Base-by-base conservation (phyloP, 2,888 invertebrate species). In the Ernsta delagoae region DNA sequence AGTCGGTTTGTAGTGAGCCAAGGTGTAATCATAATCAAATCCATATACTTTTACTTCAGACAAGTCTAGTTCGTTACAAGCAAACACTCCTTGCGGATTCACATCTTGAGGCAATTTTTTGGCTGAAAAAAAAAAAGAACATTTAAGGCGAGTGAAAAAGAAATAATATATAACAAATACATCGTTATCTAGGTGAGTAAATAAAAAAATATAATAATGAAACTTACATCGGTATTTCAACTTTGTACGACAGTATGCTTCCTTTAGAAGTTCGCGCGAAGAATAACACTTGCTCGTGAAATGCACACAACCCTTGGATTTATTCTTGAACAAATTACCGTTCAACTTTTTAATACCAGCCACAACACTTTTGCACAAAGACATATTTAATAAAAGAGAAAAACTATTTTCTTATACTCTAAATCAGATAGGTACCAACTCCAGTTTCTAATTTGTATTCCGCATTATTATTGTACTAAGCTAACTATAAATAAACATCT, bases 1-100 rank as follows among this genome's bases (percentile, higher is more conserved):
- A 24, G 96, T 95, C 8, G 97, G 97, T 81, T 98, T 98, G 86
- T 99, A 99, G 79, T 98, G 97, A 0, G 99, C 99, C 79, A 99
- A 88, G 0, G 99, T 99, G 88, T 99, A 99, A 88, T 99, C 99
- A 93, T 99, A 99, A 90, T 99, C 99, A 93, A 99, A 99, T 54
- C 99, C 98, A 94, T 98, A 99, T 0, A 99, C 98, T 80, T 97
- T 96, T 53, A 99, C 97, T 88, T 98, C 97, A 73, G 96, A 95
- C 65, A 99, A 92, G 86, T 98, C 97, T 70, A 99, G 93, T 83
- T 99, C 99, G 92, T 99, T 99, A 88, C 99, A 99, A 9, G 98
- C 98, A 92, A 99, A 99, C 2, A 99, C 98, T 53, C 97, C 98
- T 78, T 95, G 94, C 0, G 96, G 95, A 82, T 98, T 97, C 0